Conservation (phyloP, 2,797 vertebrate genomes). For the Poeciliopsis paucimaculata region DNA sequence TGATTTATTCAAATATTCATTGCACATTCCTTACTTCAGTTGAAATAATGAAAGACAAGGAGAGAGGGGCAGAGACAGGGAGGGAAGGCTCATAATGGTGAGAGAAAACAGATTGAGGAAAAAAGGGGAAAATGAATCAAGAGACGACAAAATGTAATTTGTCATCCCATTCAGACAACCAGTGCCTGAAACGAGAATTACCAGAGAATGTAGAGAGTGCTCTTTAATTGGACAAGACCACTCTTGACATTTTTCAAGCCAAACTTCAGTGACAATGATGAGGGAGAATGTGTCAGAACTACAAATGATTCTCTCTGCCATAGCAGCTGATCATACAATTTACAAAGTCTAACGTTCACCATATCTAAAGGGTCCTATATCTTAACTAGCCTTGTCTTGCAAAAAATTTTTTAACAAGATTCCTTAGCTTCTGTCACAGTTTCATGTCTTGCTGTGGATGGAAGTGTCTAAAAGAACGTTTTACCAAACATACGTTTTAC, state of each 20-base stretch:
- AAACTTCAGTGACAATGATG: slow-evolving; percentile 61
- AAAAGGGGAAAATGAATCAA: slow-evolving; percentile 66
- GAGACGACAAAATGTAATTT: slow-evolving; percentile 81
- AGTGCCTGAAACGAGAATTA: slow-evolving; percentile 72
- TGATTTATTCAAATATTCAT: slow-evolving; percentile 80
- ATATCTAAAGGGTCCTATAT: slow-evolving; percentile 40
- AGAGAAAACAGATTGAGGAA: slow-evolving; percentile 43
- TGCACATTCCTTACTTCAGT: slow-evolving; percentile 76
- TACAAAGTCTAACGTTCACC: slow-evolving; percentile 16
- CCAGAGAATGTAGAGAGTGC: slow-evolving; percentile 67
- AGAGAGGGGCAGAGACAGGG: slow-evolving; percentile 43
- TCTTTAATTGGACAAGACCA: slow-evolving; percentile 78
- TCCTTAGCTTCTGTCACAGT: background rate
- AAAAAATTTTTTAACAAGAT: background rate
- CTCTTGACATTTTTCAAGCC: slow-evolving; percentile 74
- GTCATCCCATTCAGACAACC: slow-evolving; percentile 73
- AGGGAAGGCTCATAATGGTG: slow-evolving; percentile 29
- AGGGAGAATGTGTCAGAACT: slow-evolving; percentile 67
- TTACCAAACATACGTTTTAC: background rate
- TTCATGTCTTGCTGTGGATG: background rate
- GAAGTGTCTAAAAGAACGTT: background rate
- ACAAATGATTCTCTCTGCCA: slow-evolving; percentile 61
- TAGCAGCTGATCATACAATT: slow-evolving; percentile 46
- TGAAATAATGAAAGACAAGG: slow-evolving; percentile 74
- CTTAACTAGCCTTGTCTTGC: slow-evolving; percentile 7